A percentile compares a stretch with the other conserved stretches of the same genome.
Conservation (phyloP, 2,797 vertebrate genomes). For the Champsocephalus gunnari region DNA sequence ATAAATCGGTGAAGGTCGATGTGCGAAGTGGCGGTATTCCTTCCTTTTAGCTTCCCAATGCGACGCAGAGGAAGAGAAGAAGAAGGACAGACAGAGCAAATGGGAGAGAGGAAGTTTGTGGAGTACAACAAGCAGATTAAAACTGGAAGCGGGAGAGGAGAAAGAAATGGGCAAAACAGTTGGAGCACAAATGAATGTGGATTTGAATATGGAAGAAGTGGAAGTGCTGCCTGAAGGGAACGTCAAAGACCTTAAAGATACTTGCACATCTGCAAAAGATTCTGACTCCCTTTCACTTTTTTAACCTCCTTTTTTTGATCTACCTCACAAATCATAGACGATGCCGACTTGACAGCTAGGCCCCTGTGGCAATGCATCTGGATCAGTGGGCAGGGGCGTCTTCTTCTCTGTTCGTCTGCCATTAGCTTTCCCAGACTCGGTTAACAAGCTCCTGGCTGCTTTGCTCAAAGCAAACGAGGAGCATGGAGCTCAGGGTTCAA, state of each 20-base stretch:
- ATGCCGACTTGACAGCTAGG: constrained; percentile 54
- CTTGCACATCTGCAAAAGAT: constrained; percentile 42
- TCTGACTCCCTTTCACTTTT: constrained; percentile 33
- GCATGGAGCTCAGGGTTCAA: constrained; percentile 51
- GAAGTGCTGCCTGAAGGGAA: constrained; percentile 32
- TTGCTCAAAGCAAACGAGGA: constrained; percentile 54
- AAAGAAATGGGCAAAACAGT: constrained; percentile 27
- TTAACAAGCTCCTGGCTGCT: constrained; percentile 60
- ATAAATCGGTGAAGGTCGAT: constrained; percentile 78
- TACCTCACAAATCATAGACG: constrained; percentile 40
- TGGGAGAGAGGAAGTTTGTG: constrained; percentile 1
- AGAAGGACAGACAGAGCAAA: constrained; percentile 13
- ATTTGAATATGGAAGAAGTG: constrained; percentile 45
- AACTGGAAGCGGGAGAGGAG: constrained; percentile 13
- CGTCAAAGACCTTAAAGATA: constrained; percentile 39
- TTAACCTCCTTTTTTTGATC: constrained; percentile 7
- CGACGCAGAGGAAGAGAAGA: constrained; percentile 23
- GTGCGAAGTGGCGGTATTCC: constrained; percentile 46
- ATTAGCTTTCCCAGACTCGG: constrained; percentile 37
- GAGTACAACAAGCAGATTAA: constrained; percentile 42
- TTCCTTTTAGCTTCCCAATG: constrained; percentile 52
- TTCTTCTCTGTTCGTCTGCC: constrained; percentile 46
- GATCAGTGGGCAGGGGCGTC: constrained; percentile 34
- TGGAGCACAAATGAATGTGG: constrained; percentile 33
- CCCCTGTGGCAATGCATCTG: constrained; percentile 59